Evolutionary conservation across 2,113 vertebrate species (phyloP).

Genomic region (Tricholaema leucomelas): DNA sequence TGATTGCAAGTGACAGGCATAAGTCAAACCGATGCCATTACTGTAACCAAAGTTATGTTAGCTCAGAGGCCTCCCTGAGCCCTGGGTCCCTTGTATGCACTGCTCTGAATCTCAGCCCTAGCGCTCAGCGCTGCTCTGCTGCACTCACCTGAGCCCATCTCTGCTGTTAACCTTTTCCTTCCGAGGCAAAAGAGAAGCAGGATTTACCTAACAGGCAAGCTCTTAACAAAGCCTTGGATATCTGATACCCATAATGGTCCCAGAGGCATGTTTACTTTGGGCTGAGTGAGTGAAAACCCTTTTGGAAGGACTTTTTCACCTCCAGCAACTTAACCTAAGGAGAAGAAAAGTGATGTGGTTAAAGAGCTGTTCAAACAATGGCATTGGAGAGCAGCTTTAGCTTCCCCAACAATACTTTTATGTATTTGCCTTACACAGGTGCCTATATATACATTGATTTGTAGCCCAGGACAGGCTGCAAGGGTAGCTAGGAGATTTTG

Average conservation of each 20-base stretch:
- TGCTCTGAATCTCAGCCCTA: not conserved
- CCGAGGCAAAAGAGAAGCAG: constrained; percentile 7
- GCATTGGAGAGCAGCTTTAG: constrained; percentile 37
- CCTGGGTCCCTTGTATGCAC: accelerated
- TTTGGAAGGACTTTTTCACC: constrained; percentile 68
- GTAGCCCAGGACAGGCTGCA: not conserved
- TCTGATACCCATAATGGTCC: constrained; percentile 69
- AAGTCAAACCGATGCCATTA: not conserved
- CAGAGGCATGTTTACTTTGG: constrained; percentile 71
- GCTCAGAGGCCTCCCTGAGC: not conserved
- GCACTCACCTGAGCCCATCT: not conserved
- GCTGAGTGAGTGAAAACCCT: constrained; percentile 67
- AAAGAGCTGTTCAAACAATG: constrained; percentile 55
- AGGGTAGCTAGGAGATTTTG: not conserved
- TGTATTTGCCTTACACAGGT: constrained; percentile 49
- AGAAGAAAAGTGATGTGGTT: constrained; percentile 69
- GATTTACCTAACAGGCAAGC: constrained; percentile 52
- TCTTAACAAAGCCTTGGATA: constrained; percentile 64
- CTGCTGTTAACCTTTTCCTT: constrained; percentile 19
- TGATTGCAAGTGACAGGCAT: not conserved
- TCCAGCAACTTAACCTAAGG: constrained; percentile 53
- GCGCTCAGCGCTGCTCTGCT: not conserved
- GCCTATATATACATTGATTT: constrained; percentile 37
- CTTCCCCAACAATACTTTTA: not conserved
- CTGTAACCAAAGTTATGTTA: not conserved